A percentile compares a stretch with the other conserved stretches of the same genome.
Conservation (phyloP, 2,888 invertebrate species). For the Andrena fulva region DNA sequence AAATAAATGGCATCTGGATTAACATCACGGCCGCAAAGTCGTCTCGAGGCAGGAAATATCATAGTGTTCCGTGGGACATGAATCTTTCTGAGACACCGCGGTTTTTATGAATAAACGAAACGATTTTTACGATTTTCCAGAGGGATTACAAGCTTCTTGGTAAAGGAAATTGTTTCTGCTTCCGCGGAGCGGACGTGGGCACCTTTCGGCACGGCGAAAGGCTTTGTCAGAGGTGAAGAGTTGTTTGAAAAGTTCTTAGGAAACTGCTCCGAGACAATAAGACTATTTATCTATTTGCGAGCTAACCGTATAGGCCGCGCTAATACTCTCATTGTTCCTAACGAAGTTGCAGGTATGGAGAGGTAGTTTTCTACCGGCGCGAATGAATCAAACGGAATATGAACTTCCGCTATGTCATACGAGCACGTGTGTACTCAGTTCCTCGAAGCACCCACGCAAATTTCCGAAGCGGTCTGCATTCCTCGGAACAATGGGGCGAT, state of each 20-base stretch:
- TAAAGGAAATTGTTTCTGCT: slow-evolving; percentile 11
- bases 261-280: background rate
- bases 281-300: background rate
- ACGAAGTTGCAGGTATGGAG: background rate
- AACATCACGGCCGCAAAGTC: slow-evolving; percentile 24
- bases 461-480: background rate
- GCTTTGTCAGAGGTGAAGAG: background rate
- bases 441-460: background rate
- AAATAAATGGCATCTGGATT: slow-evolving; percentile 51
- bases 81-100: background rate
- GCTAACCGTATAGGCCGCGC: background rate
- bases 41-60: background rate
- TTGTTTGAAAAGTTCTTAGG: background rate
- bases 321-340: background rate
- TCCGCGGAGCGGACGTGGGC: background rate
- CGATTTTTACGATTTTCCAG: slow-evolving; percentile 8
- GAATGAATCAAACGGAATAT: background rate
- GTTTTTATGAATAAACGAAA: background rate
- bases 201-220: background rate
- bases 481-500: slow-evolving; percentile 10
- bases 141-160: background rate
- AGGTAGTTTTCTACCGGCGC: background rate
- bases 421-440: background rate
- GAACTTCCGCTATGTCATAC: background rate
- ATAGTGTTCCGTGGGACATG: background rate